These are phyloP conservation scores for Onychostoma macrolepis DNA, from an alignment of 2,113 vertebrate genomes.

Conservation along the genomic window DNA sequence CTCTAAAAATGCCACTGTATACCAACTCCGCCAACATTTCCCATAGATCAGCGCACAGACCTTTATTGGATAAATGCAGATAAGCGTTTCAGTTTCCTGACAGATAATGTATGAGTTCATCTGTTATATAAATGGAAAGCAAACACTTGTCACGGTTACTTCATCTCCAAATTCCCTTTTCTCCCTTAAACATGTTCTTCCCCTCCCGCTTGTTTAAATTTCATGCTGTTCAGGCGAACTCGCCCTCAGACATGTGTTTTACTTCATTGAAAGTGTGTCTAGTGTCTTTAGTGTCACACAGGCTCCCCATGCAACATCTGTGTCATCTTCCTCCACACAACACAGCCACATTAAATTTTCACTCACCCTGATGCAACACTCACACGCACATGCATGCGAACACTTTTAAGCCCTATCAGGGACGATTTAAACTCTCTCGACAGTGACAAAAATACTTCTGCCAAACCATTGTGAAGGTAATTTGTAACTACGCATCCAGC, in stretches of 20 bases:
- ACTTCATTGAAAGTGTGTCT: constrained; percentile 27
- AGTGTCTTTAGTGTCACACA: constrained; percentile 12
- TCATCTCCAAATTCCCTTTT: constrained; percentile 10
- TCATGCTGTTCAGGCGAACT: neutral
- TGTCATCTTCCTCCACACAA: neutral
- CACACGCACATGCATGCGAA: constrained; percentile 36
- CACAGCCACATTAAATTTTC: constrained; percentile 17
- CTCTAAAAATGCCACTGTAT: neutral
- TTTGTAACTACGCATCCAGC: neutral
- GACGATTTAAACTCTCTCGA: constrained; percentile 17
- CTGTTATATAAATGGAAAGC: constrained; percentile 31
- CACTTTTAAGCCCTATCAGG: neutral
- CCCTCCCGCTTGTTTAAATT: constrained; percentile 17
- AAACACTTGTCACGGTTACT: constrained; percentile 1
- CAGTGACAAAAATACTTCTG: constrained; percentile 25
- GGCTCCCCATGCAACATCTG: constrained; percentile 11
- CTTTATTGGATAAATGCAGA: constrained; percentile 4
- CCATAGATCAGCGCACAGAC: neutral
- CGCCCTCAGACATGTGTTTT: constrained; percentile 41
- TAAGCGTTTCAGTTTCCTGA: neutral
- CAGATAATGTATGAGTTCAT: constrained; percentile 30
- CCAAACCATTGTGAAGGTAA: neutral
- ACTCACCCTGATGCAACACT: constrained; percentile 4
- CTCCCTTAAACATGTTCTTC: constrained; percentile 15
- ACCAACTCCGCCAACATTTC: neutral